These are phyloP conservation scores for Platypus cylindrus DNA, from an alignment of 2,888 invertebrate species.

Conservation along the genomic window DNA sequence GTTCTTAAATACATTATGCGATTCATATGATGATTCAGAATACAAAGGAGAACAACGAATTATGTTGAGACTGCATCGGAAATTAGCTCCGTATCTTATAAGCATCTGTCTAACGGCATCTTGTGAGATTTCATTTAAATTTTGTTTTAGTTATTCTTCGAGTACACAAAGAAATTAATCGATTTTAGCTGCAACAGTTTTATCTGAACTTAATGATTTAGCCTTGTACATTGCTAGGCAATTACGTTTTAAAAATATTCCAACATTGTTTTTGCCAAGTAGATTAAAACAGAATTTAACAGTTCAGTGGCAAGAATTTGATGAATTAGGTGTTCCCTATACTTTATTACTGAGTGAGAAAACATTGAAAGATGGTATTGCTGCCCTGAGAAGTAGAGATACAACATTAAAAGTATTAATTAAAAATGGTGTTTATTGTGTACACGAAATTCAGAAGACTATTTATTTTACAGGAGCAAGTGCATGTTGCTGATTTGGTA, in stretches of 20 bases:
- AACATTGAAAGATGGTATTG: slow-evolving; percentile 58
- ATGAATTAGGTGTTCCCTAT: slow-evolving; percentile 58
- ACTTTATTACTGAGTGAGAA: slow-evolving; percentile 54
- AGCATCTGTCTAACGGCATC: slow-evolving; percentile 46
- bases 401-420: slow-evolving; percentile 49
- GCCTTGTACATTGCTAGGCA: slow-evolving; percentile 43
- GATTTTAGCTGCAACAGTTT: slow-evolving; percentile 16
- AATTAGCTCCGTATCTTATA: slow-evolving; percentile 65
- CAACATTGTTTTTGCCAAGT: slow-evolving; percentile 31
- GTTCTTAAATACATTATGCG: slow-evolving; percentile 43
- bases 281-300: slow-evolving; percentile 31
- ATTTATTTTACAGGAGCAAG: slow-evolving; percentile 43
- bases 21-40: slow-evolving; percentile 42
- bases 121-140: slow-evolving; percentile 15
- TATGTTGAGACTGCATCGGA: slow-evolving; percentile 49
- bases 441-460: background rate
- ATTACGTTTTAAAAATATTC: slow-evolving; percentile 36
- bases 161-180: background rate
- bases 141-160: background rate
- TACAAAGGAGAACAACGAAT: slow-evolving; percentile 36
- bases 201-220: slow-evolving; percentile 40
- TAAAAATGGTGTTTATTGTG: slow-evolving; percentile 1
- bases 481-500: slow-evolving; percentile 53
- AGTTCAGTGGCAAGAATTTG: slow-evolving; percentile 38
- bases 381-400: slow-evolving; percentile 49